These are phyloP conservation scores for Ashinkailepas kermadecensis DNA, from an alignment of 2,888 invertebrate species.

Conservation along the genomic window DNA sequence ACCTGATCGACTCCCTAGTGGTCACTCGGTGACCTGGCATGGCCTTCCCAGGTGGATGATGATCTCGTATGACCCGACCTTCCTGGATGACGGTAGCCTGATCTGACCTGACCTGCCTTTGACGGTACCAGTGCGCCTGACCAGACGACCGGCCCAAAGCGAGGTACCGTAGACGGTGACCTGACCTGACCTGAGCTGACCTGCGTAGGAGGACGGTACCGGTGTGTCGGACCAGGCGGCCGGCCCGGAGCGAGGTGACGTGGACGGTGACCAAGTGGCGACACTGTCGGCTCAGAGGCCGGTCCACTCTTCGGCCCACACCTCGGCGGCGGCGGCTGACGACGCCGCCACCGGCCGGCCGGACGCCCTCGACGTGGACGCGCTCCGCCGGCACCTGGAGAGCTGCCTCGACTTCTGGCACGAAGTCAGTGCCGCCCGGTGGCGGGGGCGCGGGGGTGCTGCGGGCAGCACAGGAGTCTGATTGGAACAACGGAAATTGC, in stretches of 20 bases:
- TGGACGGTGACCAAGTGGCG: slow-evolving; percentile 30
- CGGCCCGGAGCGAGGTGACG: slow-evolving; percentile 36
- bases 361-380: slow-evolving; percentile 42
- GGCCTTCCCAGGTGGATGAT: too few relatives aligned
- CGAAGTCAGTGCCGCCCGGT: slow-evolving; percentile 40
- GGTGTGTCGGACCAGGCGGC: slow-evolving; percentile 39
- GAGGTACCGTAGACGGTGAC: too few relatives aligned
- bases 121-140: too few relatives aligned
- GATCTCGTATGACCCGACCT: too few relatives aligned
- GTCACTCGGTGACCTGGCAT: too few relatives aligned
- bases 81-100: too few relatives aligned
- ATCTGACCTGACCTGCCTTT: too few relatives aligned
- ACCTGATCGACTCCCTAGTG: too few relatives aligned
- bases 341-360: slow-evolving; percentile 36
- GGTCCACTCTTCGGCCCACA: slow-evolving; percentile 40
- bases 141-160: too few relatives aligned
- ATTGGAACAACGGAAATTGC: too few relatives aligned
- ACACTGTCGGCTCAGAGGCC: slow-evolving; percentile 29
- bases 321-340: slow-evolving; percentile 33
- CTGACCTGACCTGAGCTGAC: slow-evolving; percentile 34
- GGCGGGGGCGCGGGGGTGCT: background rate
- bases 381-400: slow-evolving; percentile 47
- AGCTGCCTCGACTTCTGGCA: slow-evolving; percentile 46
- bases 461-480: background rate
- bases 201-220: slow-evolving; percentile 34